Percentiles rank a stretch among this genome's conserved stretches.
Conservation (phyloP, 1,140 invertebrate species). For the Myzus persicae region DNA sequence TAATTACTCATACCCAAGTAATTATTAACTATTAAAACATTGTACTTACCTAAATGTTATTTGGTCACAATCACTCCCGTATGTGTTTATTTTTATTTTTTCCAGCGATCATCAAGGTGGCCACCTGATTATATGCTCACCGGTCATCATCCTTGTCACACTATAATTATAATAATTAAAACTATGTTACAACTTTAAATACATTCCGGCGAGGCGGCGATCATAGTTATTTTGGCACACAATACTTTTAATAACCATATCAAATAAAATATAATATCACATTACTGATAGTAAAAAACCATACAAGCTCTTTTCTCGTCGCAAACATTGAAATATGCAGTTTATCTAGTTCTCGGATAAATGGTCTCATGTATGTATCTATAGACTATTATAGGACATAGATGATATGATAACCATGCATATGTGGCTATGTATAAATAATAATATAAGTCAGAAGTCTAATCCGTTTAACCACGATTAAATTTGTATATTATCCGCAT, state of each 20-base stretch:
- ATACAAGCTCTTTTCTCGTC: not conserved
- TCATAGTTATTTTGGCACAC: not conserved
- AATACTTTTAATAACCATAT: not conserved
- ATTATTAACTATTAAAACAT: not conserved
- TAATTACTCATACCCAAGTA: too few species aligned
- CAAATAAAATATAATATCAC: not conserved
- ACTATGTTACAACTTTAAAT: too few species aligned
- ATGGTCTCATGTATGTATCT: too few species aligned
- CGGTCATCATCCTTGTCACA: not conserved
- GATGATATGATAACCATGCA: not conserved
- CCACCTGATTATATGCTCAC: not conserved
- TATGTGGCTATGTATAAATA: not conserved
- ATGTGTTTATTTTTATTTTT: not conserved
- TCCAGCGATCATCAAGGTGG: not conserved
- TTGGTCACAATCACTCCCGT: too few species aligned
- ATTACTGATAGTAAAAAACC: too few species aligned
- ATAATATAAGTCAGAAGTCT: not conserved
- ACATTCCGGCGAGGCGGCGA: too few species aligned
- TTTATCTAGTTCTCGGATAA: not conserved
- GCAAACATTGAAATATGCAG: not conserved
- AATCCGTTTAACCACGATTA: not conserved
- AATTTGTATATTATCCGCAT: not conserved
- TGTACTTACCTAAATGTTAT: not conserved
- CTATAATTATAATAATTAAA: too few species aligned
- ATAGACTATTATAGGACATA: too few species aligned